A percentile compares a stretch with the other conserved stretches of the same genome.
phyloP scores from a whole-genome alignment of 2,888 invertebrate genomes.

The Lathronympha strigana region DNA sequence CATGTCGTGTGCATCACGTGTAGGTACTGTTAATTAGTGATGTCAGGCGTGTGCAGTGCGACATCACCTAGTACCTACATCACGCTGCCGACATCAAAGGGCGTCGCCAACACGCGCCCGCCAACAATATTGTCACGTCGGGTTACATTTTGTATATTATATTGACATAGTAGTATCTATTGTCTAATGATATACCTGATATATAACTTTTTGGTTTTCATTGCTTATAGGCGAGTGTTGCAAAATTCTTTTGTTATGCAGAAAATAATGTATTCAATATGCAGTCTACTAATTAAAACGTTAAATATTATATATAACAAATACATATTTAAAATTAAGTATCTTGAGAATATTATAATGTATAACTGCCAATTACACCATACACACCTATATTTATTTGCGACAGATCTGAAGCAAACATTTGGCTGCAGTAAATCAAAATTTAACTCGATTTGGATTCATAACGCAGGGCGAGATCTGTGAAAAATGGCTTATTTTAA shows the following conservation, averaged over 20 bases:
- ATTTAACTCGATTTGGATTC: constrained; percentile 60
- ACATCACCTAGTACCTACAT: constrained; percentile 1
- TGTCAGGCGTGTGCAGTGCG: constrained; percentile 5
- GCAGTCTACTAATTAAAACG: too few species aligned
- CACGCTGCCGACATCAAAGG: constrained; percentile 30
- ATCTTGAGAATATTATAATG: too few species aligned
- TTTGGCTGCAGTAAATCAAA: constrained; percentile 75
- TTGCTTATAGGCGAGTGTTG: too few species aligned
- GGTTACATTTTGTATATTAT: background rate
- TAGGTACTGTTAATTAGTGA: constrained; percentile 18
- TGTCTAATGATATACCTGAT: too few species aligned
- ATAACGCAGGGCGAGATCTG: constrained; percentile 65
- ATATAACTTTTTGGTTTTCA: too few species aligned
- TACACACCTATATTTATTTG: constrained; percentile 44
- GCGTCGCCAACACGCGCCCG: constrained; percentile 13
- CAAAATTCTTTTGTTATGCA: too few species aligned
- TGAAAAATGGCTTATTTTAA: constrained; percentile 78
- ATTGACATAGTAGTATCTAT: background rate
- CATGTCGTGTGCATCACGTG: constrained; percentile 12
- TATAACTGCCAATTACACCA: too few species aligned
- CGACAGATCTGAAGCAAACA: constrained; percentile 70
- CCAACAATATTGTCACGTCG: background rate
- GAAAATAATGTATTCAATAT: too few species aligned
- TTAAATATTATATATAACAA: too few species aligned
- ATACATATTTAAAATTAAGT: too few species aligned